Evolutionary conservation across 2,888 invertebrate species (phyloP), one percentile per base, ranked within the genome.

Genomic region (Amiota communis): DNA sequence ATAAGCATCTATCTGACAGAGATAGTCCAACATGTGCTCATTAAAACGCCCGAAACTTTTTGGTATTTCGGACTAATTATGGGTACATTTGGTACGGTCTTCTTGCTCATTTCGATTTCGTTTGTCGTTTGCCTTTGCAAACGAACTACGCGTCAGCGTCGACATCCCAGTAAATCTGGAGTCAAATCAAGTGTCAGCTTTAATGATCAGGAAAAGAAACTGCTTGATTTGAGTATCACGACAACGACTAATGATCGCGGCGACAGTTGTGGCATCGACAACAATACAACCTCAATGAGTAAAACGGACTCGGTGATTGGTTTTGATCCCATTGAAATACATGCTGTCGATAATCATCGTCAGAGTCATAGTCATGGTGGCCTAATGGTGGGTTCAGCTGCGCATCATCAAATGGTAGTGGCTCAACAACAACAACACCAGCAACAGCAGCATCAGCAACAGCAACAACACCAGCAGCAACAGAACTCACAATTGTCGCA

Each of bases 161-260:
- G 91, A 1, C 90, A 92, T 67, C 91, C 92, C 72, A 92, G 92
- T 83, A 93, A 94, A 77, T 79, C 87, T 9, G 94, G 94, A 59
- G 92, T 95, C 73, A 95, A 95, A 83, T 93, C 94, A 64, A 95
- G 95, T 88, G 92, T 95, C 1, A 96, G 95, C 87, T 95, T 95
- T 86, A 95, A 95, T 67, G 96, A 96, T 85, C 96, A 96, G 90
- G 96, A 96, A 86, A 96, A 96, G 89, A 95, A 96, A 86, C 91
- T 96, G 73, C 91, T 96, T 76, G 96, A 96, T 81, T 93, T 95
- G 17, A 96, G 96, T 79, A 93, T 94, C 53, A 93, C 94, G 13
- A 94, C 94, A 8, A 94, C 94, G 8, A 93, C 93, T 0, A 92
- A 92, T 47, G 92, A 92, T 77, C 90, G 92, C 8, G 92, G 90